A percentile compares a stretch with the other conserved stretches of the same genome.
phyloP scores from a whole-genome alignment of 2,113 vertebrate species.

The Prolemur simus region DNA sequence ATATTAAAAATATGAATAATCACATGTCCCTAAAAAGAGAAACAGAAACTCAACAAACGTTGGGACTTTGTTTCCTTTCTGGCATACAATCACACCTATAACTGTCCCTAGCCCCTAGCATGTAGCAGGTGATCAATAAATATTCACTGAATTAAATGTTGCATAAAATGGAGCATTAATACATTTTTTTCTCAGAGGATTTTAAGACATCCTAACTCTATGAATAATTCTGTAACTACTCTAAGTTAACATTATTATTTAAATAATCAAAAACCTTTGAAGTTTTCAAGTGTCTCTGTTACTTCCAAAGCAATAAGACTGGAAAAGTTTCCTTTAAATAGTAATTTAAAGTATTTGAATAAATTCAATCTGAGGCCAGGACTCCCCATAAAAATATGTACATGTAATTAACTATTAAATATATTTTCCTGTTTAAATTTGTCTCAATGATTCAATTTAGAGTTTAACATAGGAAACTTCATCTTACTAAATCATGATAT shows the following conservation, averaged over 20 bases:
- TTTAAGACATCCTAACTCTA: background rate
- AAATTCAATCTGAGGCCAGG: background rate
- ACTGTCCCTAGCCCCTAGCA: background rate
- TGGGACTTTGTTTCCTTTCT: background rate
- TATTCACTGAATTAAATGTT: background rate
- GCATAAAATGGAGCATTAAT: background rate
- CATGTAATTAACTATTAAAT: background rate
- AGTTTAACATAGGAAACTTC: background rate
- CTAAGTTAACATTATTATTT: background rate
- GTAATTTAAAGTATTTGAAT: background rate
- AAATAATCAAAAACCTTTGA: background rate
- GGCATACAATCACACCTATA: background rate
- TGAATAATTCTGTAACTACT: background rate
- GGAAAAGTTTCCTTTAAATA: background rate
- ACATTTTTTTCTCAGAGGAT: background rate
- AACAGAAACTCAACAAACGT: background rate
- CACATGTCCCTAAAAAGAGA: background rate
- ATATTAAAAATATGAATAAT: background rate
- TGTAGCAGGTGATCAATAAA: background rate
- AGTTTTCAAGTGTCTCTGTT: background rate
- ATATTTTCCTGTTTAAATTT: background rate
- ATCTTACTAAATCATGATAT: background rate
- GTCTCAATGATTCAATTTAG: background rate
- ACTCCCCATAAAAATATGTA: background rate
- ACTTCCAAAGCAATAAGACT: background rate